Conservation (phyloP, 2,888 invertebrate species). For the Timema cristinae region DNA sequence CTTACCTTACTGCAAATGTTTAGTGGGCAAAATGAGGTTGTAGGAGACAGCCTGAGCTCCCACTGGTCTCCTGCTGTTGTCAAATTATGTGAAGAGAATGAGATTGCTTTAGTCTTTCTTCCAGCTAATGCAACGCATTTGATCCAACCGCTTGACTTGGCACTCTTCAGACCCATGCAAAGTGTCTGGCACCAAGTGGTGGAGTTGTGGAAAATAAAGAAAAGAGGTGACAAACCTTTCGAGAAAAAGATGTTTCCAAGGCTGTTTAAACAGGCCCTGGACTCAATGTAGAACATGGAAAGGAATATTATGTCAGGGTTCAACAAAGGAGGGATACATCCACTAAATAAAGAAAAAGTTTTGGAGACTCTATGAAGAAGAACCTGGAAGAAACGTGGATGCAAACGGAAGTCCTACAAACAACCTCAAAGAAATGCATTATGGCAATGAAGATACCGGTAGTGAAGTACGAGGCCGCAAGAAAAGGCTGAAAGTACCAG, state of each 20-base stretch:
- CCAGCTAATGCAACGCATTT: no score
- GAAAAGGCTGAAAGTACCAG: no score
- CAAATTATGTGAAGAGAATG: conserved; percentile 26
- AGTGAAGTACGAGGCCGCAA: no score
- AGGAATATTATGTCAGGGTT: not conserved
- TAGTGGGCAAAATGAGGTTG: conserved; percentile 29
- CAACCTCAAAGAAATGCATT: no score
- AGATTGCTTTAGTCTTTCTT: conserved; percentile 14
- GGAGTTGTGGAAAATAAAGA: not conserved
- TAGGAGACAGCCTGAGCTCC: conserved; percentile 31
- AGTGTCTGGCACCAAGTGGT: not conserved
- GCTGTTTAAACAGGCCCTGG: not conserved
- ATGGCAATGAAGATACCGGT: no score
- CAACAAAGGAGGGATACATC: not conserved
- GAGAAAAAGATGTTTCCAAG: not conserved
- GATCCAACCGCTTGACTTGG: no score
- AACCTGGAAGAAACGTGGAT: no score
- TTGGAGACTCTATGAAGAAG: no score
- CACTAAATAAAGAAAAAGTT: no score
- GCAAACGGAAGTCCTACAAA: no score
- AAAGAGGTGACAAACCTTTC: not conserved
- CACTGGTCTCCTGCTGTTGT: conserved; percentile 30
- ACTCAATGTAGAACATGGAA: conserved; percentile 10
- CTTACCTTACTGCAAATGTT: conserved; percentile 29
- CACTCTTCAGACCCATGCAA: no score